Conservation (phyloP, 2,888 invertebrate species). For the Antitype chi region DNA sequence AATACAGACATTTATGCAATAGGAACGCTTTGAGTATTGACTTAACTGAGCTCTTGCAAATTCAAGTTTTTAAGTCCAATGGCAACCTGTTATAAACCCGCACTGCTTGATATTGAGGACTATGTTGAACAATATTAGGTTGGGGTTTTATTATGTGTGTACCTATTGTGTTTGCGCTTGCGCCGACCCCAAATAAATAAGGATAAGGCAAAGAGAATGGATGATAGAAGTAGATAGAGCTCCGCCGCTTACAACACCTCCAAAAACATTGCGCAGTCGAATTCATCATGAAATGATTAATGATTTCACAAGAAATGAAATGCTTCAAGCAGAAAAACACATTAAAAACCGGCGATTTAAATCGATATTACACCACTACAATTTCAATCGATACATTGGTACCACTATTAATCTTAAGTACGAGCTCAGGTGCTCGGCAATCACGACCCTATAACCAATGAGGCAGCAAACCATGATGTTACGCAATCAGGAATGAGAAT, state of each 20-base stretch:
- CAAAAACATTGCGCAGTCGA: not conserved
- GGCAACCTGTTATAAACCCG: too few relatives aligned
- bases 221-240: not conserved
- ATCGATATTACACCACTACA: not conserved
- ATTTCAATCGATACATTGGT: not conserved
- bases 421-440: not conserved
- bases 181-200: too few relatives aligned
- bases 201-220: too few relatives aligned
- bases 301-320: not conserved
- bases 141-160: too few relatives aligned
- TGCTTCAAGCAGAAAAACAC: not conserved
- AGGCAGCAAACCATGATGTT: conserved; percentile 13
- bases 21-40: too few relatives aligned
- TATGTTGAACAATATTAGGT: too few relatives aligned
- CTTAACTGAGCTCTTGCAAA: too few relatives aligned
- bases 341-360: not conserved
- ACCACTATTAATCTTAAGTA: not conserved
- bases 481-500: conserved; percentile 24
- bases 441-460: not conserved
- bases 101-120: too few relatives aligned
- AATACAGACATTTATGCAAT: too few relatives aligned
- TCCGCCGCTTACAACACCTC: not conserved
- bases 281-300: not conserved
- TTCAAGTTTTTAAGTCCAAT: too few relatives aligned
- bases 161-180: too few relatives aligned